Evolutionary conservation across 2,113 vertebrate species (phyloP), one percentile per base, ranked within the genome.

Genomic region (Marmota flaviventris): DNA sequence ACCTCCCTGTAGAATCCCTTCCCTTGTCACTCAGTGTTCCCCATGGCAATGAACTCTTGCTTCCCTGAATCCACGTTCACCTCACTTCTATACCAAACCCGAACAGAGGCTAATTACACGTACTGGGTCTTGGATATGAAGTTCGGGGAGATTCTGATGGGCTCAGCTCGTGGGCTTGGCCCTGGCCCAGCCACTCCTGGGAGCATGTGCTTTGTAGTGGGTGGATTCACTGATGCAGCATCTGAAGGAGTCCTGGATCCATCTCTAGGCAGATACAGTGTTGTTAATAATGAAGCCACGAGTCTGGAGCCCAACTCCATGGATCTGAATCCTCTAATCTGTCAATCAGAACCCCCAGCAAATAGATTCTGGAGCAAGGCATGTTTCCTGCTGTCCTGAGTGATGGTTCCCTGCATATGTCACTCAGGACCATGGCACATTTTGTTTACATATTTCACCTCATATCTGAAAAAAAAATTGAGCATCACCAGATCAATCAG

Each of bases 381-480:
- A 0, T 37, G 12, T 18, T 61, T 61, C n/a, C 2, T 45, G 56
- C n/a, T 32, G 18, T 76, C 37, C 0, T 0, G 7, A 37, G 39
- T 25, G 22, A 32, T 3, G 25, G 7, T 4, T 2, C 78, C 76
- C 69, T 16, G 42, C 53, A 34, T 70, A 22, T 48, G n/a, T 45
- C n/a, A 4, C 7, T 25, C 39, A 11, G 85, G 79, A n/a, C 13
- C 37, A 4, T 3, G 25, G 22, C 8, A 8, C 2, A 1, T 42
- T 72, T 51, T 77, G 51, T 82, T 90, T 16, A 81, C 34, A 76
- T 72, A 61, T 0, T 16, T 69, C 69, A 1, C 6, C 1, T 8
- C 14, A 2, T 53, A 73, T 77, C 75, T 82, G 65, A 42, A 78
- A 72, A 42, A 25, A 20, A 45, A 53, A 65, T 17, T 32, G 34